Base-by-base conservation (phyloP, 2,797 vertebrate species). In the Eospalax fontanierii region DNA sequence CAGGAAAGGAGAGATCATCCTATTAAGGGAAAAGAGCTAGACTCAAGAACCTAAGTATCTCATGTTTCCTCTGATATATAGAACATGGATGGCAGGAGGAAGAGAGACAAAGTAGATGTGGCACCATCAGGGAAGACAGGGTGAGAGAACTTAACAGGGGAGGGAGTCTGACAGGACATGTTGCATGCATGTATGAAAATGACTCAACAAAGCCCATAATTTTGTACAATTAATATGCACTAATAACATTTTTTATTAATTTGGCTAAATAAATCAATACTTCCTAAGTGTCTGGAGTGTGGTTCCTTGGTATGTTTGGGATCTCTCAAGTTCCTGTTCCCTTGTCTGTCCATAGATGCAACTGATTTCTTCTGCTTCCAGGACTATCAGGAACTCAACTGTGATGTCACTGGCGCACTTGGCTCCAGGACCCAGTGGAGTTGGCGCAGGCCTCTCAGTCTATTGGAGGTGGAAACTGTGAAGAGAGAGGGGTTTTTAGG, bases 391-490 rank as follows among this genome's bases (percentile, higher is more conserved):
- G 3, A 54, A 21, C 81, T 81, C 59, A 81, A 21, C 7, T 78
- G 71, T 22, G 4, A 46, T 28, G 57, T 81, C 50, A 63, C 0
- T 38, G 76, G 76, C 30, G 30, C 33, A 30, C 66, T 70, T 71
- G 63, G 43, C 59, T 65, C 65, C 68, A 70, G 59, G 43, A 70
- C 10, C 79, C 2, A 0, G 6, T 12, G 22, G 79, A 43, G 43
- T 14, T 85, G 38, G 38, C 26, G n/a, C 46, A 80, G 63, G 73
- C 0, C 8, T 61, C 19, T n/a, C 21, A 12, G 59, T 33, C 66
- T 73, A 76, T 91, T 88, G 82, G 28, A 28, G 89, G 70, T 84
- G 30, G 74, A 82, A 85, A 19, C 66, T 84, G 1, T 33, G 63
- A 65, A 89, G 43, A 84, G 15, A 22, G n/a, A n/a, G n/a, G n/a